Percentiles rank a stretch among this genome's conserved stretches.
Evolutionary conservation across 2,888 invertebrate genomes (phyloP).

Genomic region (Tolmerus cingulatus): DNA sequence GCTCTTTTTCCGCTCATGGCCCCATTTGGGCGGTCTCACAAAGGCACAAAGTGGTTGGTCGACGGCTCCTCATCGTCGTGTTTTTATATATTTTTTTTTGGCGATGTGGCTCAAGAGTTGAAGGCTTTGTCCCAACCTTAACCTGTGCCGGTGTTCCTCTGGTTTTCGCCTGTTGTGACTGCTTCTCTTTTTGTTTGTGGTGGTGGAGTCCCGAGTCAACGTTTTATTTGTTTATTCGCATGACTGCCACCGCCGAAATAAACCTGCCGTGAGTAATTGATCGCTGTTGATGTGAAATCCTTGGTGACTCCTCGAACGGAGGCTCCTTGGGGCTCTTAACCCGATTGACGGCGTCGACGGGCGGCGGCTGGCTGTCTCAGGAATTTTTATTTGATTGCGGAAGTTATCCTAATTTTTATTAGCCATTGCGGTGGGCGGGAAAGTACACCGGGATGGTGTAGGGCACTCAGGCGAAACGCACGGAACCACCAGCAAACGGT

Average conservation of each 20-base stretch:
- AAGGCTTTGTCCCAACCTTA: conserved; percentile 1
- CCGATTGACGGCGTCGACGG: neutral
- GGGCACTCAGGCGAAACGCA: neutral
- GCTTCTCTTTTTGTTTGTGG: neutral
- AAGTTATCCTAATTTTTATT: conserved; percentile 39
- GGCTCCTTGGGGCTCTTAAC: neutral
- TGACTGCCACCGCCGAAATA: conserved; percentile 10
- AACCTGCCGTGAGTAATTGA: conserved; percentile 36
- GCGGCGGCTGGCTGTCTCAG: conserved; percentile 44
- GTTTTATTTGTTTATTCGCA: conserved; percentile 45
- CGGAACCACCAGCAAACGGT: neutral
- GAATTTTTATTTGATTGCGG: conserved; percentile 49
- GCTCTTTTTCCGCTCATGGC: conserved; percentile 15
- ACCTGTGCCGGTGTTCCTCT: neutral
- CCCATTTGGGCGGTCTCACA: neutral
- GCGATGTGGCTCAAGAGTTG: neutral
- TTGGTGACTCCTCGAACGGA: neutral
- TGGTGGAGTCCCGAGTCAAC: neutral
- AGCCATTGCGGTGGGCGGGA: neutral
- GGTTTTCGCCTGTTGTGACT: neutral
- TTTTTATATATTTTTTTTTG: neutral
- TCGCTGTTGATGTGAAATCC: conserved; percentile 22
- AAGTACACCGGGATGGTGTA: neutral
- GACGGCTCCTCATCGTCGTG: neutral
- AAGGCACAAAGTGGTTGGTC: neutral